Evolutionary conservation across 2,797 vertebrate species (phyloP), one percentile per base, ranked within the genome.

Genomic region (Melanotaenia nigrans): DNA sequence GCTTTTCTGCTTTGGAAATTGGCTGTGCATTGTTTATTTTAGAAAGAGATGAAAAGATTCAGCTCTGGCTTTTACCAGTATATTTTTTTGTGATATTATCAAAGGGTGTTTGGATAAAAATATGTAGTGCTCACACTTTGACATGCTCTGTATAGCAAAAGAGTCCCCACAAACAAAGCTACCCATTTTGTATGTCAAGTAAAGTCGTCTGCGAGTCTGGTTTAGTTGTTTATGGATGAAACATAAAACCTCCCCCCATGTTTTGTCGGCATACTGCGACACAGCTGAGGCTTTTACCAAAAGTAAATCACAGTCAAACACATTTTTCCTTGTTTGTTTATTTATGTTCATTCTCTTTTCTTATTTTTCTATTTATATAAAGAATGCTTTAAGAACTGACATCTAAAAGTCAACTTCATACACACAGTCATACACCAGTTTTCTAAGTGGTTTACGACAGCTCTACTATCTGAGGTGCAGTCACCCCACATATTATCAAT

Each of bases 51-150:
- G 14, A 14, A 30, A 14, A 56, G 54, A 16, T 30, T 55, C 24
- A 28, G 25, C 7, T 56, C 28, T 10, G 13, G 38, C 25, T 36
- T 3, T 28, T 57, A 28, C 67, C 33, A 61, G 33, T 49, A 49
- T 57, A n/a, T 61, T 74, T 75, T 71, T 71, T 64, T 22, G 24
- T 58, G 36, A 16, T 24, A n/a, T 36, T 47, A 33, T 13, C 32
- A 38, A 25, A 77, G 16, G 53, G 42, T 59, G 20, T 42, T 24
- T 56, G 51, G 5, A 57, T 28, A 20, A 58, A 8, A 30, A 42
- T 22, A 3, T 58, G 5, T 49, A 9, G 49, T 68, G 33, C 22
- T 32, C 24, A 5, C 4, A 36, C 36, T 42, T 65, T 13, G 42
- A 73, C 12, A 60, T 4, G 12, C 22, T 5, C 4, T 62, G 45